Evolutionary conservation across 2,113 vertebrate genomes (phyloP).

Genomic region (Leucosticte australis): DNA sequence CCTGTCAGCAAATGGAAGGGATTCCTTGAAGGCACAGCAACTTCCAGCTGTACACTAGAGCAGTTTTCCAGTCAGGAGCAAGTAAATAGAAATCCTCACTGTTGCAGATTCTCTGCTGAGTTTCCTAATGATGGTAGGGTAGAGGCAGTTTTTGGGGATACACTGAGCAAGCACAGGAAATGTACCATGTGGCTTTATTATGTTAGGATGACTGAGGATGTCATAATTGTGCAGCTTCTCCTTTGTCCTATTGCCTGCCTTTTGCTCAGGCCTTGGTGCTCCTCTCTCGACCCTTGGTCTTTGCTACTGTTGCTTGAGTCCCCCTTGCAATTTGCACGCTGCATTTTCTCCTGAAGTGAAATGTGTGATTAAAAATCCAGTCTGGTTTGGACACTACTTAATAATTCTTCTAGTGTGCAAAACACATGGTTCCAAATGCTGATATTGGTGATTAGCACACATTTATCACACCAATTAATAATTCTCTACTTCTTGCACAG

Average conservation of each 20-base stretch:
- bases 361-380: background rate
- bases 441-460: background rate
- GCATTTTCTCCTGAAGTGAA: background rate
- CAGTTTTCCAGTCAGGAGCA: background rate
- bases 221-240: background rate
- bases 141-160: background rate
- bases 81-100: background rate
- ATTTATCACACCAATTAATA: background rate
- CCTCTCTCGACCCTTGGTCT: background rate
- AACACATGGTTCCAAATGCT: rapidly evolving
- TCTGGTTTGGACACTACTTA: background rate
- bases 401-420: background rate
- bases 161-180: background rate
- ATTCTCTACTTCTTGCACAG: background rate
- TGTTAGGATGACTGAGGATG: rapidly evolving
- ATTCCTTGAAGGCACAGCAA: background rate
- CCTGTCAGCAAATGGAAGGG: background rate
- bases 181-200: rapidly evolving
- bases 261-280: background rate
- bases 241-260: background rate
- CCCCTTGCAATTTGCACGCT: background rate
- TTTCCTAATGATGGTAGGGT: background rate
- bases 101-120: background rate
- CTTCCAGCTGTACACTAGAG: background rate
- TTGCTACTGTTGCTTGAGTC: background rate